phyloP scores from a whole-genome alignment of 2,888 invertebrate species.

The Lepidonotus clava region DNA sequence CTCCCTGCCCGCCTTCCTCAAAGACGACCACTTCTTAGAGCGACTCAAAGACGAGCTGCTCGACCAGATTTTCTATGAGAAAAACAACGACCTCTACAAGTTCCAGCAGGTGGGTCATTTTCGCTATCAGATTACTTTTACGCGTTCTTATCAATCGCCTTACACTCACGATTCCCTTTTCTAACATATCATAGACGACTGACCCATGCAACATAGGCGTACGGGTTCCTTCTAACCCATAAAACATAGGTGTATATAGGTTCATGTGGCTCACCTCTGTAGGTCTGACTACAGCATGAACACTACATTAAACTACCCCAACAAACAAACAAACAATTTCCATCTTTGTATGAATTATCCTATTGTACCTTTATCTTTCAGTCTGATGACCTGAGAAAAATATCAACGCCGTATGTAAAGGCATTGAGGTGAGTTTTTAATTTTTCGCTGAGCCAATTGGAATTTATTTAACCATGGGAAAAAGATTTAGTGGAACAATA shows the following conservation, averaged over 20 bases:
- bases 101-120: slow-evolving; percentile 90
- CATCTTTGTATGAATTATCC: neutral
- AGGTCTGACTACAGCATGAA: too few species aligned
- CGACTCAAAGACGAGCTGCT: slow-evolving; percentile 76
- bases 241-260: too few species aligned
- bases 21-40: slow-evolving; percentile 71
- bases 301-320: too few species aligned
- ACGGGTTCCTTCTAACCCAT: too few species aligned
- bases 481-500: too few species aligned
- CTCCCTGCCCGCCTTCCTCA: slow-evolving; percentile 72
- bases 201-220: too few species aligned
- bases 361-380: slow-evolving; percentile 78
- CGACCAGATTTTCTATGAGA: slow-evolving; percentile 84
- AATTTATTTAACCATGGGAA: too few species aligned
- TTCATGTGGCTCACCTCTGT: too few species aligned
- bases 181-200: too few species aligned
- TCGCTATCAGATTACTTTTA: neutral
- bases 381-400: slow-evolving; percentile 81
- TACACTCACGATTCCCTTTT: too few species aligned
- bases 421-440: slow-evolving; percentile 61
- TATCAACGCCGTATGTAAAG: slow-evolving; percentile 61
- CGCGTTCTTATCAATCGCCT: too few species aligned
- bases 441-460: too few species aligned
- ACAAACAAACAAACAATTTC: neutral
- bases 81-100: slow-evolving; percentile 93